Conservation (phyloP, 2,888 invertebrate species). For the Hemaris fuciformis region DNA sequence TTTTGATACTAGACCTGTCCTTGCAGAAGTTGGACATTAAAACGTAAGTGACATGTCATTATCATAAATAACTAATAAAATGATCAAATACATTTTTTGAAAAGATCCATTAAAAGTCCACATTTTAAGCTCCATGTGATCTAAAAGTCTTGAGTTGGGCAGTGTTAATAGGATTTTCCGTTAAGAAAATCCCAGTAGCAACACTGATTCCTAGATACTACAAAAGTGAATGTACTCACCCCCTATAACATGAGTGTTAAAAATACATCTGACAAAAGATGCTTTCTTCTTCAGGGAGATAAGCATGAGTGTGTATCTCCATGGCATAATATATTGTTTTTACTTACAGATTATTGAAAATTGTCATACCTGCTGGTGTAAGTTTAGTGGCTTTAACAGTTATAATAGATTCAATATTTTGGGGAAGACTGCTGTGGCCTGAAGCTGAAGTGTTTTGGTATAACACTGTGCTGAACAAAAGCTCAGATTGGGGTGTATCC, state of each 20-base stretch:
- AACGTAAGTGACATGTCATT: conserved; percentile 42
- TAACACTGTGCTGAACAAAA: conserved; percentile 96
- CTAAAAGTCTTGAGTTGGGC: too few relatives aligned
- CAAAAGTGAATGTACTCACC: too few relatives aligned
- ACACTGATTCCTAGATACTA: too few relatives aligned
- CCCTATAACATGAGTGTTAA: too few relatives aligned
- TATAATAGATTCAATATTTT: conserved; percentile 94
- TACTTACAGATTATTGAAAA: conserved; percentile 84
- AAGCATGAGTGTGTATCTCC: too few relatives aligned
- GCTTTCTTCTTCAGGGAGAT: too few relatives aligned
- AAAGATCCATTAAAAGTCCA: too few relatives aligned
- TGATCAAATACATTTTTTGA: neutral
- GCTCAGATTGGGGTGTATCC: conserved; percentile 98
- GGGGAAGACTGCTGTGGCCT: conserved; percentile 96
- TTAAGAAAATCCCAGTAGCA: too few relatives aligned
- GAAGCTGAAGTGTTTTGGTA: conserved; percentile 99
- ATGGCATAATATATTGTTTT: neutral
- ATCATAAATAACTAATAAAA: too few relatives aligned
- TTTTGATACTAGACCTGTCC: conserved; percentile 90
- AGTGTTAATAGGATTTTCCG: too few relatives aligned
- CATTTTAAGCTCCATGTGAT: too few relatives aligned
- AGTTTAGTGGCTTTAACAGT: conserved; percentile 87
- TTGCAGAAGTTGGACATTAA: conserved; percentile 83
- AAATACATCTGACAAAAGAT: too few relatives aligned
- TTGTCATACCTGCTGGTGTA: conserved; percentile 86